Base-by-base conservation (phyloP, 2,113 vertebrate species). In the Onychorhynchus coronatus region DNA sequence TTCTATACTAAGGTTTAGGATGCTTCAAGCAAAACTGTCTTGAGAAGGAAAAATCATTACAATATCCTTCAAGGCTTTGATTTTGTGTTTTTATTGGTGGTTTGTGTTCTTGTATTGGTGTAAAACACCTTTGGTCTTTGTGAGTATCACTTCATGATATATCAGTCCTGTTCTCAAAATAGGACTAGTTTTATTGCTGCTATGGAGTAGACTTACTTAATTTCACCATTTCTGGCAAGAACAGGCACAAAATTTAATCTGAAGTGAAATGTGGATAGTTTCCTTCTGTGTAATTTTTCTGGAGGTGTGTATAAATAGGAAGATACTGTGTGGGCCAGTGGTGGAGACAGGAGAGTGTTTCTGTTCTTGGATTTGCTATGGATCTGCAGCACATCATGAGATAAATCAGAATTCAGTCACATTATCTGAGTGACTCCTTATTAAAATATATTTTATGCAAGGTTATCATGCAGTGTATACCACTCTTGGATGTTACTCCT, bases 191-290 rank as follows among this genome's bases (percentile, higher is more conserved):
- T 94, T 93, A 86, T 97, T 95, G 75, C 39, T 35, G 39, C 39
- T 83, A 9, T 82, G 89, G 63, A 80, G 25, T 47, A 87, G 58
- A 74, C 19, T 47, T 74, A 80, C 24, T 89, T 85, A 82, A 91
- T 89, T 91, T 91, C 30, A 11, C 65, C 53, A 28, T 86, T 94
- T 95, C 67, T 95, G 81, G 65, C 63, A 93, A 88, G 65, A 88
- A n/a, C 3, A 7, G 28, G 16, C n/a, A 65, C 31, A 85, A 70
- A 80, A 89, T 80, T 56, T 85, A 10, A 80, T 92, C 35, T 94
- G 27, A 59, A 65, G 30, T 83, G 62, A 95, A 78, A 86, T 68
- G 65, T 88, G 91, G 56, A 81, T 71, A 61, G 44, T 68, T 91
- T 88, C 50, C n/a, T 70, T 20, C 67, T 74, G 59, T 94, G 59